These are phyloP conservation scores for Hippasteria phrygiana DNA, from an alignment of 53 echinoderm and acorn worm species.

Conservation along the genomic window DNA sequence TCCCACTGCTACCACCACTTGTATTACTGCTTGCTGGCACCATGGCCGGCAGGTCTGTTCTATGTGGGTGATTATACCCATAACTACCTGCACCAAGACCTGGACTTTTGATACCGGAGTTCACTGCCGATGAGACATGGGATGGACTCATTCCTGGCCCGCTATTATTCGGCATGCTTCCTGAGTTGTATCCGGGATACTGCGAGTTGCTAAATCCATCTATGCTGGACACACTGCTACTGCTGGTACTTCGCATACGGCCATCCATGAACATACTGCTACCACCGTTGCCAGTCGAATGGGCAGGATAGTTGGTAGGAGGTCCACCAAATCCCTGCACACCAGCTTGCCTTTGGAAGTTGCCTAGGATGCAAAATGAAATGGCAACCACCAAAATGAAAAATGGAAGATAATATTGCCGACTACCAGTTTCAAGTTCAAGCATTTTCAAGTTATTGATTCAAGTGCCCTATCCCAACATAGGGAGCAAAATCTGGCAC, in stretches of 20 bases:
- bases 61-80: constrained; percentile 75
- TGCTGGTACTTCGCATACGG: constrained; percentile 68
- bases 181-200: constrained; percentile 88
- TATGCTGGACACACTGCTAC: constrained; percentile 69
- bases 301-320: constrained; percentile 63
- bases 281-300: constrained; percentile 65
- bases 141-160: constrained; percentile 68
- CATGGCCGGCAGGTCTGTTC: constrained; percentile 72
- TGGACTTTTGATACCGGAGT: constrained; percentile 64
- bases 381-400: too few relatives aligned
- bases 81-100: constrained; percentile 62
- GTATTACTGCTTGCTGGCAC: constrained; percentile 58
- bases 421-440: too few relatives aligned
- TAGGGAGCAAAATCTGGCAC: too few relatives aligned
- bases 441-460: too few relatives aligned
- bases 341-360: constrained; percentile 75
- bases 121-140: constrained; percentile 48
- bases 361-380: constrained; percentile 66
- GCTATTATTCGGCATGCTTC: constrained; percentile 67
- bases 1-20: constrained; percentile 37
- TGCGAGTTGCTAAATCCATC: constrained; percentile 92
- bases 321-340: constrained; percentile 72
- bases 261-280: constrained; percentile 72
- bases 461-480: too few relatives aligned
- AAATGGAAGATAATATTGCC: too few relatives aligned